A percentile compares a stretch with the other conserved stretches of the same genome.
These are phyloP conservation scores for Cosmia pyralina DNA, from an alignment of 2,888 invertebrate genomes.

Conservation along the genomic window DNA sequence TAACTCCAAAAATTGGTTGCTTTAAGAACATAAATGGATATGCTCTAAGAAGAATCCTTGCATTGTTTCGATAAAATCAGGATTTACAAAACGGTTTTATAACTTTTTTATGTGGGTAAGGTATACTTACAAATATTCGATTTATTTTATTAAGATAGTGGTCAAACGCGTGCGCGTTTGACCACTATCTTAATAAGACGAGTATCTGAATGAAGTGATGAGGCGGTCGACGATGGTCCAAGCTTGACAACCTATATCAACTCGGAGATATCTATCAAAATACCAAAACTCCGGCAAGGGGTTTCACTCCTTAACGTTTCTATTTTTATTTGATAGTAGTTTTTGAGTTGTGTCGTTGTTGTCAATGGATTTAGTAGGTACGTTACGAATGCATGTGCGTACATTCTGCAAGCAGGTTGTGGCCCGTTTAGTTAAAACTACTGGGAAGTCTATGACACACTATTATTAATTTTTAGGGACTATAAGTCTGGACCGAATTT, in stretches of 20 bases:
- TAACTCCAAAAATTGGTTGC: constrained; percentile 27
- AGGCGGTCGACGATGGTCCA: not conserved
- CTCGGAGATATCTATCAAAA: not conserved
- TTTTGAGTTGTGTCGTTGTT: constrained; percentile 46
- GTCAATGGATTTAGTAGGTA: constrained; percentile 15
- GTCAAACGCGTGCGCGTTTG: too few relatives aligned
- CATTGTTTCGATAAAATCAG: not conserved
- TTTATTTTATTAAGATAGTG: too few relatives aligned
- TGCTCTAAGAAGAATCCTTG: not conserved
- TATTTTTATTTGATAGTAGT: not conserved
- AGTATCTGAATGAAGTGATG: not conserved
- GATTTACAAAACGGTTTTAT: not conserved
- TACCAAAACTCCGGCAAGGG: not conserved
- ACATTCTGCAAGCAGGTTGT: constrained; percentile 12
- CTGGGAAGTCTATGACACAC: not conserved
- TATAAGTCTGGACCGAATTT: not conserved
- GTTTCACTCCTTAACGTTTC: not conserved
- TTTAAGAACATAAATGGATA: not conserved
- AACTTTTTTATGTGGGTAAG: not conserved
- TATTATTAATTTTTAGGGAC: not conserved
- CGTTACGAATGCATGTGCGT: constrained; percentile 5
- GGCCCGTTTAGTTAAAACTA: not conserved
- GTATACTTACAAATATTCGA: not conserved
- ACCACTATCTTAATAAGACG: too few relatives aligned
- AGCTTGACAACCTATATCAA: not conserved